Base-by-base conservation (phyloP, 2,888 invertebrate species). In the Esperia sulphurella region DNA sequence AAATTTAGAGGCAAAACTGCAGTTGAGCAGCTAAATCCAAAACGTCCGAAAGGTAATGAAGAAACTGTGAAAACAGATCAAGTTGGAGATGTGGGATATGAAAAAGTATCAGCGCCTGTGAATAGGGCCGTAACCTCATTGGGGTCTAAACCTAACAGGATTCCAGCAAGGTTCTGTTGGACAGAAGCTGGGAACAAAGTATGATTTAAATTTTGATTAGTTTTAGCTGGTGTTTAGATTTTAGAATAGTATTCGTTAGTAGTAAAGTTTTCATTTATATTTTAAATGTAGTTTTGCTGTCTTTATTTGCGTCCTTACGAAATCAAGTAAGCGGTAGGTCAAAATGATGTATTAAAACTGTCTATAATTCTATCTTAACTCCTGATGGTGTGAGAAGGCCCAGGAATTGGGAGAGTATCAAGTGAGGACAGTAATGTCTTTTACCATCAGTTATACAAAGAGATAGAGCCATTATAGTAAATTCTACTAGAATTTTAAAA, bases 141-240 rank as follows among this genome's bases (percentile, higher is more conserved):
- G 21, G 21, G 21, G 21, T 2, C 21, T 14, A 69, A 65, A 29
- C 65, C 69, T 0, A 76, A 74, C 12, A 74, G 79, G 48, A 63
- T 81, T 1, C 86, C 88, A 12, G 71, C 79, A 28, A 68, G 77
- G 40, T 89, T 81, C 58, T 87, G 87, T 54, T 89, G 88, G 88
- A 87, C 86, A 0, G 88, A 87, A 50, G 65, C 73, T 1, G 65
- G 46, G 50, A 68, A 55, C 53, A 68, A 33, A 42, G 33, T 37
- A 21, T 39, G 28, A 13, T 21, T 41, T 42, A 14, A 43, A 12
- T 39, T 35, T 46, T 29, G 37, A 14, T 44, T 12, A 41, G 13
- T 29, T 43, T 46, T 3, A 21, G 5, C 5, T 21, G 21, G 21
- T 21, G 21, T 21, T 21, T 43, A 43, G 38, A 14, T 46, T 49